Conservation (phyloP, 2,797 vertebrate genomes). For the Clarias laeviceps region DNA sequence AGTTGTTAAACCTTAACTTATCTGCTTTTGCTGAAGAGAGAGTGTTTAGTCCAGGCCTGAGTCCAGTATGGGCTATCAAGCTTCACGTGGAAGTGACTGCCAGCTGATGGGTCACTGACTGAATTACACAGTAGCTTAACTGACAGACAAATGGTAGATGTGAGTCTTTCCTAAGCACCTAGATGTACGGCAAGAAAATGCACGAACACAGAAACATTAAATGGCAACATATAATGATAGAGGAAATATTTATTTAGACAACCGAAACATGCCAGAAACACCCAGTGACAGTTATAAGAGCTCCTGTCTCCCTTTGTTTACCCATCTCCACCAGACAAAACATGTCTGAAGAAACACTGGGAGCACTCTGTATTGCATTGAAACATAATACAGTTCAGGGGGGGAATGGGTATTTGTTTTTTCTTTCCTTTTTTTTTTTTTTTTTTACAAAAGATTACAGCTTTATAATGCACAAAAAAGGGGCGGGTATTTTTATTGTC, state of each 20-base stretch:
- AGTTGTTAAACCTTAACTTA: neutral
- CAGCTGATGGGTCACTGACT: neutral
- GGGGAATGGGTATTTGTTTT: neutral
- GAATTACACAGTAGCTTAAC: neutral
- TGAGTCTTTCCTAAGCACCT: neutral
- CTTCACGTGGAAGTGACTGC: neutral
- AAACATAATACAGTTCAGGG: conserved; percentile 69
- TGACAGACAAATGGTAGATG: neutral
- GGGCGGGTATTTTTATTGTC: conserved; percentile 79
- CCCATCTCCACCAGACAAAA: conserved; percentile 78
- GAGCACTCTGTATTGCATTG: conserved; percentile 69
- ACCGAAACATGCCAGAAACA: conserved; percentile 92
- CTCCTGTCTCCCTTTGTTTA: conserved; percentile 80
- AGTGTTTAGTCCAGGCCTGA: neutral
- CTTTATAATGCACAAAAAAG: conserved; percentile 65
- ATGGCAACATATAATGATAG: conserved; percentile 62
- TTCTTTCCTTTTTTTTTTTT: neutral
- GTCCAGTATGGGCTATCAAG: neutral
- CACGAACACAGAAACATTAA: conserved; percentile 26
- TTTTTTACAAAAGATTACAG: conserved; percentile 65
- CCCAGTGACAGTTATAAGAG: conserved; percentile 93
- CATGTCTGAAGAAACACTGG: conserved; percentile 55
- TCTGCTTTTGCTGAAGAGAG: neutral
- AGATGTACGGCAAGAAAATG: neutral
- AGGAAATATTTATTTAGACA: conserved; percentile 83